Evolutionary conservation across 2,797 vertebrate species (phyloP).

Genomic region (Cichlasoma orientale): DNA sequence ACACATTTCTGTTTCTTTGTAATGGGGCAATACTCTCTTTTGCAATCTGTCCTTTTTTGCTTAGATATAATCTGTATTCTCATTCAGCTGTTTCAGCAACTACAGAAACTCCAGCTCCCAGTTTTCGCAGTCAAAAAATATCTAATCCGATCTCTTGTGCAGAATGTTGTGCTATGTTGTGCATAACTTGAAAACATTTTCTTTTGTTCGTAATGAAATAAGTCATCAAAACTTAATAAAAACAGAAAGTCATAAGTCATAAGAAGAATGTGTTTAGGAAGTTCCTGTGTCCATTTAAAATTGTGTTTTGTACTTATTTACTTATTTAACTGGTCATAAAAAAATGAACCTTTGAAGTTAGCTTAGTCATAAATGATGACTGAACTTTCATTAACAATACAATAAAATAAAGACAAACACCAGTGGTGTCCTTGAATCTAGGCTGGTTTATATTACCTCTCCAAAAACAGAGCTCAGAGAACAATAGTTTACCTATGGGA

Average conservation of each 20-base stretch:
- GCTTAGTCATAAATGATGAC: neutral
- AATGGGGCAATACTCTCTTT: neutral
- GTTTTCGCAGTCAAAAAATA: neutral
- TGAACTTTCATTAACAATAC: neutral
- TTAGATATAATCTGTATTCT: neutral
- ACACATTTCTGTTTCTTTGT: neutral
- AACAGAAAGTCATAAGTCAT: no score
- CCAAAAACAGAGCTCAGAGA: constrained; percentile 15
- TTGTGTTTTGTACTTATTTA: neutral
- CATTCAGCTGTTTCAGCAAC: neutral
- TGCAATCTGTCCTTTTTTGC: neutral
- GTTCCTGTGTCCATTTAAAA: neutral
- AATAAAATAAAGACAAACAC: neutral
- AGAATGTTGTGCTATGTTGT: no score
- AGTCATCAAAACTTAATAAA: no score
- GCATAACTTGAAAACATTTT: neutral
- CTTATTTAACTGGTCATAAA: neutral
- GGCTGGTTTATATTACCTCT: neutral
- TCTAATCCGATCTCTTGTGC: no score
- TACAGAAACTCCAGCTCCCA: neutral
- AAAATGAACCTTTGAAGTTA: neutral
- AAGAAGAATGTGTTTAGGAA: no score
- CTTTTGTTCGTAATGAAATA: neutral
- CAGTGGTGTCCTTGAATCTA: constrained; percentile 24
- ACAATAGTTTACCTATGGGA: constrained; percentile 42